Evolutionary conservation across 2,797 vertebrate genomes (phyloP).

Genomic region (Clamator glandarius): DNA sequence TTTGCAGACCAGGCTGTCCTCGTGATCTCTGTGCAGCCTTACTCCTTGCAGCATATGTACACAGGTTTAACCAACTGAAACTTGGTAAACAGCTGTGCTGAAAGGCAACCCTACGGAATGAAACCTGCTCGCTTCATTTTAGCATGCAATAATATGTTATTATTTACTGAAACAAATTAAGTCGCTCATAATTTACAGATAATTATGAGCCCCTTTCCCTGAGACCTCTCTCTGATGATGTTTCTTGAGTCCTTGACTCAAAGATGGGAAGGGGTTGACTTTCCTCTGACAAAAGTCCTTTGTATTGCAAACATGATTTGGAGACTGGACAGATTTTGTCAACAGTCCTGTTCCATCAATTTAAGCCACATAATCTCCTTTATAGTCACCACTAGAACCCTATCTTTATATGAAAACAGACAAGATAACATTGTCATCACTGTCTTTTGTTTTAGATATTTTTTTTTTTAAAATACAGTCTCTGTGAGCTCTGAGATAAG

Average conservation of each 20-base stretch:
- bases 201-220: background rate
- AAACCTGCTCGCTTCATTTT: background rate
- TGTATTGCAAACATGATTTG: background rate
- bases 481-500: background rate
- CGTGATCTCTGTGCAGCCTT: background rate
- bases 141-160: background rate
- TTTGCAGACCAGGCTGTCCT: background rate
- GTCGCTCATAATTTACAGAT: background rate
- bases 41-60: background rate
- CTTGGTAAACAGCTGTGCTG: constrained; percentile 32
- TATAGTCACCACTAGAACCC: background rate
- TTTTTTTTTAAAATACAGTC: background rate
- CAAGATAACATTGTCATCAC: background rate
- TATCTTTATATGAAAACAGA: background rate
- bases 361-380: constrained; percentile 3
- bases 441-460: background rate
- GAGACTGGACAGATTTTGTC: background rate
- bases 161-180: background rate
- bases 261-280: background rate
- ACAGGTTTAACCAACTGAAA: constrained; percentile 31
- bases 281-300: background rate
- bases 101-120: background rate
- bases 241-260: background rate
- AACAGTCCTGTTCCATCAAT: background rate
- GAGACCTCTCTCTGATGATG: background rate